These are phyloP conservation scores for Adineta ricciae DNA, from an alignment of 2,888 invertebrate species.

Conservation along the genomic window DNA sequence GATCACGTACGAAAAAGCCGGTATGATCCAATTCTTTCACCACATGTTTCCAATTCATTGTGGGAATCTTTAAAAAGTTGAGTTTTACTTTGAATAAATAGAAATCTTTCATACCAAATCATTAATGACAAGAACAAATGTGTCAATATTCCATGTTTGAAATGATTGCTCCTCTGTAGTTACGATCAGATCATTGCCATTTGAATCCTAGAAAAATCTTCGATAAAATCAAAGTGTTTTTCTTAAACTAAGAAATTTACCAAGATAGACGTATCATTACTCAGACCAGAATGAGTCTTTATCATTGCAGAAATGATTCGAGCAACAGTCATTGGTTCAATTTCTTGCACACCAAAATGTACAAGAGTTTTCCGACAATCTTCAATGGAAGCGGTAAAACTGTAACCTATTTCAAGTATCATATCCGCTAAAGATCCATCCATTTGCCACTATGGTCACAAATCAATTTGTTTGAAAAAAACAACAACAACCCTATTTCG, in stretches of 20 bases:
- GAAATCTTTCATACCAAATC: slow-evolving; percentile 59
- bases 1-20: slow-evolving; percentile 75
- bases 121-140: slow-evolving; percentile 78
- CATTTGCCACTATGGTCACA: slow-evolving; percentile 40
- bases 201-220: not conserved
- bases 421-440: slow-evolving; percentile 62
- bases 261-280: not conserved
- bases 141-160: slow-evolving; percentile 79
- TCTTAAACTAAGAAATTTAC: not conserved
- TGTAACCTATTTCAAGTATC: slow-evolving; percentile 80
- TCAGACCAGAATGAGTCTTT: slow-evolving; percentile 56
- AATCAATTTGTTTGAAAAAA: too few species aligned
- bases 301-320: slow-evolving; percentile 61
- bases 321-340: slow-evolving; percentile 72
- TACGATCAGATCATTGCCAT: not conserved
- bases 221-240: too few species aligned
- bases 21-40: slow-evolving; percentile 79
- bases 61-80: slow-evolving; percentile 40
- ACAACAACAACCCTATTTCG: too few species aligned
- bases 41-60: slow-evolving; percentile 79
- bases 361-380: slow-evolving; percentile 55
- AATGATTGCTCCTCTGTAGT: slow-evolving; percentile 40
- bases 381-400: slow-evolving; percentile 59
- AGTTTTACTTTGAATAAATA: not conserved
- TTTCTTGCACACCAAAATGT: slow-evolving; percentile 58